Evolutionary conservation across 2,113 vertebrate genomes (phyloP), one percentile per base, ranked within the genome.

Genomic region (Pteruthius melanotis): DNA sequence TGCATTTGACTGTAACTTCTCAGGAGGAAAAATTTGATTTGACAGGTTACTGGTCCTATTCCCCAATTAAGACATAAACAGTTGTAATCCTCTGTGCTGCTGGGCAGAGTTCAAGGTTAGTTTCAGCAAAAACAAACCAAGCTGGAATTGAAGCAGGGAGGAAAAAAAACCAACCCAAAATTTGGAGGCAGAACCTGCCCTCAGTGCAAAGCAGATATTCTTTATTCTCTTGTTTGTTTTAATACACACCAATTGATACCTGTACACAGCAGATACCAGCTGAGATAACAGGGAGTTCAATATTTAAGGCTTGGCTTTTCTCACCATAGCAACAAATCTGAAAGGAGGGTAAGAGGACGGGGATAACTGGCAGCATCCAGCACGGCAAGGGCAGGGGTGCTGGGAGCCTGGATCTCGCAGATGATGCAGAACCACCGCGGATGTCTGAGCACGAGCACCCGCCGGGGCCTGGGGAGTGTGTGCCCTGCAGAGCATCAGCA

Each of bases 381-480:
- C 53, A 27, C 3, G 28, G 83, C 53, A 12, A 21, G 76, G 37
- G 47, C 76, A 54, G 66, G 1, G 14, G 22, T 40, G 68, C 1
- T 37, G 83, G 53, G 26, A 35, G 59, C 4, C 18, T 21, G 44
- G 4, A 10, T 3, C 9, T 44, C 23, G 5, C 16, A 7, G 1
- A 0, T 0, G 26, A 54, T 40, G 77, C 64, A 77, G 77, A 53
- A 9, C 24, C 35, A 1, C 49, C 8, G 7, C 4, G 26, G 39
- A 4, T 33, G 49, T 10, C 50, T 53, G 81, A 60, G 1, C 59
- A 57, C 13, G 3, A 30, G 47, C 74, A 40, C 5, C 66, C 42
- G 1, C 2, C 3, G 1, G 19, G 13, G 52, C 45, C 60, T 8
- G 35, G 27, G 82, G 26, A 59, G 27, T 0, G 8, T 1, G 30